phyloP scores from a whole-genome alignment of 2,888 invertebrate species.

The Nomada ferruginata region DNA sequence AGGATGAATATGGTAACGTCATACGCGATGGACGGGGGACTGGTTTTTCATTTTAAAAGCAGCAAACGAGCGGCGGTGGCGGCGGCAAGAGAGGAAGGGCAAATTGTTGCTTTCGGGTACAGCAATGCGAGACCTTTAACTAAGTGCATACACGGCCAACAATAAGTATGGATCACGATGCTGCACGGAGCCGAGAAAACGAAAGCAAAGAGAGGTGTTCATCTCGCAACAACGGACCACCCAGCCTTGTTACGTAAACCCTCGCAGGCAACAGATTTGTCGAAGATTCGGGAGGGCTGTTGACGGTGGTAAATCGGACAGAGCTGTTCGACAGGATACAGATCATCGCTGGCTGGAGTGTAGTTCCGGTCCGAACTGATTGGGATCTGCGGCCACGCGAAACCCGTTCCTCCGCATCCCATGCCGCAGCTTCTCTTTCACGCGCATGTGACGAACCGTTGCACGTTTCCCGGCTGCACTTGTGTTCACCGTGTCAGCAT shows the following conservation, averaged over 20 bases:
- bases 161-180: constrained; percentile 27
- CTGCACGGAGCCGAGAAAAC: constrained; percentile 7
- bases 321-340: constrained; percentile 1
- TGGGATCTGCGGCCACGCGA: constrained; percentile 14
- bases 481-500: constrained; percentile 48
- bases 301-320: background rate
- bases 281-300: too few species aligned
- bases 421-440: background rate
- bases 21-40: background rate
- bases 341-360: constrained; percentile 16
- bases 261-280: background rate
- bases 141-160: background rate
- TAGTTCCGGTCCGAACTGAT: constrained; percentile 26
- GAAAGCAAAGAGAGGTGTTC: constrained; percentile 65
- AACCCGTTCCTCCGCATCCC: constrained; percentile 27
- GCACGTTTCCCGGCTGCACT: constrained; percentile 62
- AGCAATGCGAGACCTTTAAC: background rate
- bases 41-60: constrained; percentile 16
- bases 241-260: constrained; percentile 75
- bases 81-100: background rate
- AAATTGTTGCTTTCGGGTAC: constrained; percentile 22
- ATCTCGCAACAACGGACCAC: constrained; percentile 71
- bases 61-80: background rate
- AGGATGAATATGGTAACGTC: background rate
- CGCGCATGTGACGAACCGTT: constrained; percentile 40